phyloP scores from a whole-genome alignment of 2,888 invertebrate species.

The Sycophila texana region DNA sequence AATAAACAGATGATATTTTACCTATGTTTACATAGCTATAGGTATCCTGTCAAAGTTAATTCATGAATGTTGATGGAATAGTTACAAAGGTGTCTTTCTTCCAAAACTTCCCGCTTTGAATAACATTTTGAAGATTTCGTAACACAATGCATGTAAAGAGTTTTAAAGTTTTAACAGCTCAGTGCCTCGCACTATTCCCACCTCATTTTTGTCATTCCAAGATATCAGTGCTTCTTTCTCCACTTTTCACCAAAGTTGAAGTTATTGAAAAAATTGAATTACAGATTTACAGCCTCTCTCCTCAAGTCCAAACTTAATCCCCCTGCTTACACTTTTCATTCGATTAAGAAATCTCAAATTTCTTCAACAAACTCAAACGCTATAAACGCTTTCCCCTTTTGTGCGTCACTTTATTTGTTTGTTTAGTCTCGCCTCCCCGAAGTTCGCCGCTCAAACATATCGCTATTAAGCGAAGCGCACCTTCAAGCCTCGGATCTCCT shows the following conservation, averaged over 20 bases:
- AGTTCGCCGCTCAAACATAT: too few species aligned
- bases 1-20: neutral
- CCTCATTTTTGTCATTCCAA: neutral
- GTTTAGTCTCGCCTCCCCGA: too few species aligned
- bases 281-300: too few species aligned
- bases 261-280: too few species aligned
- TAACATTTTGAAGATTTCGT: slow-evolving; percentile 1
- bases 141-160: slow-evolving; percentile 20
- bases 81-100: neutral
- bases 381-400: too few species aligned
- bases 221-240: neutral
- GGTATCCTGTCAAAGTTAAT: slow-evolving; percentile 34
- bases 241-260: neutral
- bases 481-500: too few species aligned
- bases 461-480: too few species aligned
- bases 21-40: neutral
- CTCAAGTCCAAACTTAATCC: too few species aligned
- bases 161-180: neutral
- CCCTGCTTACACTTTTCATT: too few species aligned
- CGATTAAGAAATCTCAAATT: too few species aligned
- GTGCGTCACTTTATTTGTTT: too few species aligned
- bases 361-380: too few species aligned
- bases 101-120: slow-evolving; percentile 24
- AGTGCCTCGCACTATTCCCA: neutral
- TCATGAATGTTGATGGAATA: slow-evolving; percentile 36